Evolutionary conservation across 30 jellyfish, hydroid and myxozoan species (phyloP).

Genomic region (Turritopsis rubra): DNA sequence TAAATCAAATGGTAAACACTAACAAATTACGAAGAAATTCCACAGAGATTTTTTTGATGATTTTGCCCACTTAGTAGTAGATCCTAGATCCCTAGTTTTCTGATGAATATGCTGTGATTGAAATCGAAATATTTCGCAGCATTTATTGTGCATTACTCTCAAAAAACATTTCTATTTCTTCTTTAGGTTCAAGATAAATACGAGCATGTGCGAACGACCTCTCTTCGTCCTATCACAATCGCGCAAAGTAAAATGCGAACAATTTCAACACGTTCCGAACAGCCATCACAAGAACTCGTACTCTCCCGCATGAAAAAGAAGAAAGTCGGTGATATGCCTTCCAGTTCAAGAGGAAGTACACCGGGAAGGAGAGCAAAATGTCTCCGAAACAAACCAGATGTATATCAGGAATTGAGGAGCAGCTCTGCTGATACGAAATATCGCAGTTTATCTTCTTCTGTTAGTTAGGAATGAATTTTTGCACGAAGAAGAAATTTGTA

Average conservation of each 20-base stretch:
- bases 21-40: too few relatives aligned
- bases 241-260: neutral
- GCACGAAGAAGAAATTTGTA: neutral
- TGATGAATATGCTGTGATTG: too few relatives aligned
- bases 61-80: too few relatives aligned
- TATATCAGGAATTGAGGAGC: neutral
- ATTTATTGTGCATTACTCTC: too few relatives aligned
- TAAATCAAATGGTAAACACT: too few relatives aligned
- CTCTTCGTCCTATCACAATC: conserved; percentile 11
- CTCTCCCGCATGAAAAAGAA: conserved; percentile 13
- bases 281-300: conserved; percentile 13
- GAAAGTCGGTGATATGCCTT: conserved; percentile 6
- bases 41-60: too few relatives aligned
- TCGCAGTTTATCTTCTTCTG: neutral
- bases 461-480: neutral
- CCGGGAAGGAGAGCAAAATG: neutral
- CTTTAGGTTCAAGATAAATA: conserved; percentile 18
- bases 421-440: neutral
- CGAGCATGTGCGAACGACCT: conserved; percentile 7
- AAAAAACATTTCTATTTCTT: too few relatives aligned
- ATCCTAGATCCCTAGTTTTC: too few relatives aligned
- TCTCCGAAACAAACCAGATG: neutral
- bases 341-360: conserved; percentile 12
- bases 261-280: neutral
- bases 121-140: too few relatives aligned